Evolutionary conservation across 2,888 invertebrate species (phyloP).

Genomic region (Caenorhabditis parvicauda): DNA sequence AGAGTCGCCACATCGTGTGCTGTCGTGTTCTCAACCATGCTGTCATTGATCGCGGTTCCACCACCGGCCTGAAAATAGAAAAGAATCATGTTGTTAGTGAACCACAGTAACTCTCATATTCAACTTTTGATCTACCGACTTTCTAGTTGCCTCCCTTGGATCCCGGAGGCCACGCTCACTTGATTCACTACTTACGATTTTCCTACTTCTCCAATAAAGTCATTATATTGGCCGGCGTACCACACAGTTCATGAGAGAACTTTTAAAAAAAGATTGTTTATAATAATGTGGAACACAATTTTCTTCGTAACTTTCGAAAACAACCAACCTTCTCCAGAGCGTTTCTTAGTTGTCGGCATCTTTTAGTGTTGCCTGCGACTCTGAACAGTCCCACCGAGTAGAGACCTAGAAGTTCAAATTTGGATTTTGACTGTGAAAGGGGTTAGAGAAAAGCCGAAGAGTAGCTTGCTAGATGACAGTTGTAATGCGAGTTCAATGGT

Average conservation of each 20-base stretch:
- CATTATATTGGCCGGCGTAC: too few relatives aligned
- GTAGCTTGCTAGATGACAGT: too few relatives aligned
- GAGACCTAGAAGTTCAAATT: slow-evolving; percentile 69
- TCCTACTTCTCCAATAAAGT: too few relatives aligned
- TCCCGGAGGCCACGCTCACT: too few relatives aligned
- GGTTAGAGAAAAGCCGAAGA: too few relatives aligned
- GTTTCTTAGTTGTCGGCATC: slow-evolving; percentile 78
- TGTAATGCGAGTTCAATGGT: too few relatives aligned
- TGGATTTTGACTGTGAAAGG: background rate
- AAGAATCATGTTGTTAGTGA: too few relatives aligned
- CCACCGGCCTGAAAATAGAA: slow-evolving; percentile 10
- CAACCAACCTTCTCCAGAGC: slow-evolving; percentile 42
- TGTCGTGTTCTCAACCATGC: slow-evolving; percentile 76
- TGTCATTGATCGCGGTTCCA: slow-evolving; percentile 30
- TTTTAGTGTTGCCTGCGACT: slow-evolving; percentile 85
- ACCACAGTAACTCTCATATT: too few relatives aligned
- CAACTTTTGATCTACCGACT: too few relatives aligned
- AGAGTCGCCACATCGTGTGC: slow-evolving; percentile 85
- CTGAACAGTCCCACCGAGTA: slow-evolving; percentile 85
- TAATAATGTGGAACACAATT: background rate
- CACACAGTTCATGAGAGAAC: background rate
- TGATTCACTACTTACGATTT: background rate
- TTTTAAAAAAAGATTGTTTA: background rate
- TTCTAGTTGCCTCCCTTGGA: too few relatives aligned
- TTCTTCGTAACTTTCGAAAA: background rate